Base-by-base conservation (phyloP, 2,888 invertebrate genomes). In the Agrotis puta region DNA sequence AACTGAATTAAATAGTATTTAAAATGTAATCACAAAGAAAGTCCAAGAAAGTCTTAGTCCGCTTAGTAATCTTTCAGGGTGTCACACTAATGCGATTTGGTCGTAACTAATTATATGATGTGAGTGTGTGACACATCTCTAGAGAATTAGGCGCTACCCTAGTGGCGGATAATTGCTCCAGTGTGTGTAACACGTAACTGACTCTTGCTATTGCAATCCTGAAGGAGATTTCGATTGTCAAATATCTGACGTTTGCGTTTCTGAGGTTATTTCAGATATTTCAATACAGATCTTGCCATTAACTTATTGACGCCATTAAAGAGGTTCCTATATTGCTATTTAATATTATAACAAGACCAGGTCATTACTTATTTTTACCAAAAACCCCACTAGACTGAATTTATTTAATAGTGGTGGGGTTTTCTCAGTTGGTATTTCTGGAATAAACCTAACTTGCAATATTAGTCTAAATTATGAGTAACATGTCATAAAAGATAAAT, bases 31-130 rank as follows among this genome's bases (percentile, higher is more conserved):
- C 64, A 63, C 58, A 67, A 70, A 67, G 67, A 67, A 63, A 71
- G 33, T 53, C 70, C 57, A 64, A 82, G 72, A 82, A 68, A 62
- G 54, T 64, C 53, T 47, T 53, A 48, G 56, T n/a, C 56, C 56
- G 13, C 53, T 45, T 33, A 18, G 69, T 77, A 86, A 82, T 85
- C 74, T 77, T 73, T 69, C 67, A 77, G 71, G 64, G 75, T 77
- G 77, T 72, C 62, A 24, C 64, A 59, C 43, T 87, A 84, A 85
- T 82, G 69, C 82, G 85, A 88, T 89, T 88, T 85, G 54, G 84
- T 80, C 77, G 74, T 79, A 78, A 85, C 84, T 87, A 85, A 88
- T 87, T 87, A 86, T 82, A 69, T 54, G 61, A 66, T 70, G 73
- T 71, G 67, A 78, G 74, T 73, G 74, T 77, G 78, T 81, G 82